Evolutionary conservation across 2,113 vertebrate genomes (phyloP).

Genomic region (Apteryx mantelli): DNA sequence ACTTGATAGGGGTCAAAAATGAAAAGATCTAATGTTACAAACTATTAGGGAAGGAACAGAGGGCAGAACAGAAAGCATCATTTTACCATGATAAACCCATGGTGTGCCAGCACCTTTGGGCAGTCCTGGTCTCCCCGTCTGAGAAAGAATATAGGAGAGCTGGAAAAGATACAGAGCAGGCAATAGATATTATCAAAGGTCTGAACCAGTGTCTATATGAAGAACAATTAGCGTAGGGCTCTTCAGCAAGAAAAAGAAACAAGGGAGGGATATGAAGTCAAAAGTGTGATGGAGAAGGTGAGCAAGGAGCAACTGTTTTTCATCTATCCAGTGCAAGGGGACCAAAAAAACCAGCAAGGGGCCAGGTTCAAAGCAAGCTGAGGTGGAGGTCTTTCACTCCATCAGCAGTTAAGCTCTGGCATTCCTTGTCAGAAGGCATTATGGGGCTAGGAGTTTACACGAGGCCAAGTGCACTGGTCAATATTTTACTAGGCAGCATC

Average conservation of each 20-base stretch:
- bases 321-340: background rate
- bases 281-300: background rate
- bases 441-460: background rate
- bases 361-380: background rate
- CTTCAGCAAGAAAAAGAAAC: background rate
- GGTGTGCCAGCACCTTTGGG: background rate
- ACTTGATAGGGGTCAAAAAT: background rate
- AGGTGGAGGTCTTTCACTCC: background rate
- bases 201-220: background rate
- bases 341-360: background rate
- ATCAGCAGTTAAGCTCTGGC: background rate
- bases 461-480: background rate
- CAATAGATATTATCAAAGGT: background rate
- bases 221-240: background rate
- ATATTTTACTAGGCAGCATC: background rate
- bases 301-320: background rate
- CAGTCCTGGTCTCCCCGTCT: background rate
- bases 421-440: background rate
- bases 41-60: background rate
- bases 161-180: background rate
- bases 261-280: background rate
- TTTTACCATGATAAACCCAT: background rate
- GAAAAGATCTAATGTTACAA: background rate
- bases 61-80: background rate
- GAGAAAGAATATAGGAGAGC: background rate